Base-by-base conservation (phyloP, 2,797 vertebrate genomes). In the Coilia nasus region DNA sequence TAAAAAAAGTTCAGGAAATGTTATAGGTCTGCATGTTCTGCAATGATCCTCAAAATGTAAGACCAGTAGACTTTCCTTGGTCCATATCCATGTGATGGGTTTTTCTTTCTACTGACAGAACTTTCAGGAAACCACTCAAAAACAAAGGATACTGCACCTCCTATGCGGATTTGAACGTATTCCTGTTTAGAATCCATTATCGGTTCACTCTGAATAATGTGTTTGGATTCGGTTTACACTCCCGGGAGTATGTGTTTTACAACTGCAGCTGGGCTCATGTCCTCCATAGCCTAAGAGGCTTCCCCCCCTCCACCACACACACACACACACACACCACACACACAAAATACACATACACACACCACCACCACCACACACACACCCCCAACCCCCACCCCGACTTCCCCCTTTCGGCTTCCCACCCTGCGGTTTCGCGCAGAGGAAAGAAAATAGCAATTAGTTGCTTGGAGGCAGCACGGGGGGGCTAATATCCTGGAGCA, bases 361-460 rank as follows among this genome's bases (percentile, higher is more conserved):
- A 54, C 50, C n/a, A n/a, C n/a, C n/a, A n/a, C n/a, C n/a, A n/a
- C n/a, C 60, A 62, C 60, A 25, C 60, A 25, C 60, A 62, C 60
- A 23, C 60, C 14, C 60, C 3, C n/a, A 54, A 9, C 7, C 50
- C 7, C 14, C 60, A 23, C 60, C 14, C 60, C 31, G 28, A 78
- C 35, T 41, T n/a, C 71, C 71, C 17, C 71, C 35, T 41, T n/a
- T 75, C 19, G 67, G 47, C 9, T 71, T 54, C 46, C 47, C 62
- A 21, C 57, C 62, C 82, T 83, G 78, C 47, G 54, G 35, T 78
- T n/a, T 81, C 17, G 28, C 64, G 23, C 71, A 78, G 71, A 78
- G 71, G 71, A 67, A 47, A 62, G 21, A 83, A 67, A 83, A 83
- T 62, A 83, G 82, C 86, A 85, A 87, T 89, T 87, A 86, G 87